Percentiles rank a stretch among this genome's conserved stretches.
Evolutionary conservation across 2,888 invertebrate species (phyloP).

Genomic region (Zhuqinia jingwanae): DNA sequence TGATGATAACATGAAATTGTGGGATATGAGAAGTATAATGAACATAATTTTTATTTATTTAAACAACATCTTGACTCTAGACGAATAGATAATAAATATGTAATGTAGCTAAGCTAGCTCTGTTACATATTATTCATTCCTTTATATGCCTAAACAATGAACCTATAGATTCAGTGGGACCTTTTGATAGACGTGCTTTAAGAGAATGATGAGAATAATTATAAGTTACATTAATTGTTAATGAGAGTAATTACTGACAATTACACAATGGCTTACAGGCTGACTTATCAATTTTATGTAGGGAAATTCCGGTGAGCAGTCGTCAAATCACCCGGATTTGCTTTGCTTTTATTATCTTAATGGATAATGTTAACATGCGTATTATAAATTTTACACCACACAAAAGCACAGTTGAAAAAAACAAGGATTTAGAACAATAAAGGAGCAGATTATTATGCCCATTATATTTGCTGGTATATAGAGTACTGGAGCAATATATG

Average conservation of each 20-base stretch:
- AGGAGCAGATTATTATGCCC: too few species aligned
- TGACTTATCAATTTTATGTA: not conserved
- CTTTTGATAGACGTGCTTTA: not conserved
- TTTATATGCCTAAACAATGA: too few species aligned
- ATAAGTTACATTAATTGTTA: not conserved
- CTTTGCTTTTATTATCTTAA: conserved; percentile 33
- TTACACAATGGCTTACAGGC: not conserved
- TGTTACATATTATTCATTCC: too few species aligned
- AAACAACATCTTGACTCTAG: too few species aligned
- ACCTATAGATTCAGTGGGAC: too few species aligned
- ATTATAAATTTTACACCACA: too few species aligned
- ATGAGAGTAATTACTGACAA: not conserved
- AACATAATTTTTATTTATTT: conserved; percentile 8
- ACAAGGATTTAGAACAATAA: too few species aligned
- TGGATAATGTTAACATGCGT: not conserved
- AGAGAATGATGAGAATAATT: not conserved
- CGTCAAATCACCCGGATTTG: not conserved
- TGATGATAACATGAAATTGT: not conserved
- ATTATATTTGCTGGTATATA: too few species aligned
- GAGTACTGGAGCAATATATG: too few species aligned
- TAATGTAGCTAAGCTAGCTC: too few species aligned
- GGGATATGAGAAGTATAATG: not conserved
- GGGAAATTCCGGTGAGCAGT: not conserved
- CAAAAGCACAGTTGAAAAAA: too few species aligned
- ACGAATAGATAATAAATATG: too few species aligned